Conservation (phyloP, 2,888 invertebrate species). For the Xylota segnis region DNA sequence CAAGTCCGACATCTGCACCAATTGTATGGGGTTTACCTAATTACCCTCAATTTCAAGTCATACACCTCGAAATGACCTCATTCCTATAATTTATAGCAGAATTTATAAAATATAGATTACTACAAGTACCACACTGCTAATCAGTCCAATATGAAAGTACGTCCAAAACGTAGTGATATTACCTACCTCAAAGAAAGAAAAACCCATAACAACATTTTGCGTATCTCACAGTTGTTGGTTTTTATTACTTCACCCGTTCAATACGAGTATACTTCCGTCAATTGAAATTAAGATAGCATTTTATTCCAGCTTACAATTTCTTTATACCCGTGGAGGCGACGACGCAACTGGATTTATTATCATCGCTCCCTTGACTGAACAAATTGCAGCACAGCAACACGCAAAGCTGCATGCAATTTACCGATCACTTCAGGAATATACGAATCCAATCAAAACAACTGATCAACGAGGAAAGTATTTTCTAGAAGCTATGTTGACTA, state of each 20-base stretch:
- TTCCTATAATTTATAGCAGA: no score
- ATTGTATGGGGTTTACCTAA: no score
- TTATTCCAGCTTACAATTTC: conserved; percentile 28
- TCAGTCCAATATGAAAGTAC: no score
- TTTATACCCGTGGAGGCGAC: conserved; percentile 36
- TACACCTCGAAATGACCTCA: no score
- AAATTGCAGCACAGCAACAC: conserved; percentile 18
- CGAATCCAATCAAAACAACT: conserved; percentile 39
- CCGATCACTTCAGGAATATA: conserved; percentile 18
- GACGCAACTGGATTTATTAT: conserved; percentile 65
- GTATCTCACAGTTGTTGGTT: neutral
- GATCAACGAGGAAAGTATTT: conserved; percentile 41
- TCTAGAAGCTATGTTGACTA: conserved; percentile 38
- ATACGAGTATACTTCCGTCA: conserved; percentile 69
- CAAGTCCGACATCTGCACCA: no score
- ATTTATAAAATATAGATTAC: no score
- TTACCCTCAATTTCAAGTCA: no score
- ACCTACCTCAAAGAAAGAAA: neutral
- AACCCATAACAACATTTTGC: neutral
- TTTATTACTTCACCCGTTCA: conserved; percentile 37
- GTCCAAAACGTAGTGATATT: neutral
- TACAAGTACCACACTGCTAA: no score
- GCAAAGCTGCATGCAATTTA: conserved; percentile 30
- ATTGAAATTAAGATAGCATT: conserved; percentile 63
- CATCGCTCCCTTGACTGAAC: conserved; percentile 33